These are phyloP conservation scores for Porites evermanni DNA, from an alignment of 92 coral and sea anemone genomes.

Conservation along the genomic window DNA sequence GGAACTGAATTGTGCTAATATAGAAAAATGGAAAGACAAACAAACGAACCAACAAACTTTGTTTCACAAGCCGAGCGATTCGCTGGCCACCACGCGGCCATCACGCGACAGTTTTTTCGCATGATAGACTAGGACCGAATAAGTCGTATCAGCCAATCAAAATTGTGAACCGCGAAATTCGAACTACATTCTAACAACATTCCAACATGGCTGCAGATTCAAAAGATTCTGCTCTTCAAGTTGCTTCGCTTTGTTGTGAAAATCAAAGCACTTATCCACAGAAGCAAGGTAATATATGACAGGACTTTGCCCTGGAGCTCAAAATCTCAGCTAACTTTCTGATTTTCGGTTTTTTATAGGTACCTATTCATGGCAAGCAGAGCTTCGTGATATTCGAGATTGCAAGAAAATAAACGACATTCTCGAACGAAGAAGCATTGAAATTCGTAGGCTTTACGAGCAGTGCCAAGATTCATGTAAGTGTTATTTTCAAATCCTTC, in stretches of 20 bases:
- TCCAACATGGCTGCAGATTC: slow-evolving; percentile 69
- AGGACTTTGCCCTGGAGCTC: no score
- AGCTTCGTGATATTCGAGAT: slow-evolving; percentile 26
- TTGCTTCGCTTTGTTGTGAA: neutral
- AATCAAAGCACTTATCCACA: neutral
- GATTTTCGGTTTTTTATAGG: slow-evolving; percentile 1
- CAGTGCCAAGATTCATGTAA: slow-evolving; percentile 18
- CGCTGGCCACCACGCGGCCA: no score
- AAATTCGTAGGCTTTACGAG: slow-evolving; percentile 64
- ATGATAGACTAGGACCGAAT: neutral
- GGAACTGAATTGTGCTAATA: no score
- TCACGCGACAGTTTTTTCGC: neutral
- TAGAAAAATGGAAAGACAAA: no score
- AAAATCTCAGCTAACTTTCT: neutral
- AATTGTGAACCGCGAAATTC: slow-evolving; percentile 56
- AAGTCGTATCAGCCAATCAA: slow-evolving; percentile 64
- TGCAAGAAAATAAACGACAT: slow-evolving; percentile 40
- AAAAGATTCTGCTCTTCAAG: slow-evolving; percentile 21
- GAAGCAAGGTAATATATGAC: neutral
- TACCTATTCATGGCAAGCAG: slow-evolving; percentile 54
- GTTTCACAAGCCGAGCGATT: no score
- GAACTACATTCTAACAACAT: no score
- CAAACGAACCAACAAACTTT: no score
- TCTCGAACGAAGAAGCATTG: slow-evolving; percentile 59
- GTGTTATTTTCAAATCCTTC: neutral